Evolutionary conservation across 2,797 vertebrate genomes (phyloP).

Genomic region (Melanotaenia boesemani): DNA sequence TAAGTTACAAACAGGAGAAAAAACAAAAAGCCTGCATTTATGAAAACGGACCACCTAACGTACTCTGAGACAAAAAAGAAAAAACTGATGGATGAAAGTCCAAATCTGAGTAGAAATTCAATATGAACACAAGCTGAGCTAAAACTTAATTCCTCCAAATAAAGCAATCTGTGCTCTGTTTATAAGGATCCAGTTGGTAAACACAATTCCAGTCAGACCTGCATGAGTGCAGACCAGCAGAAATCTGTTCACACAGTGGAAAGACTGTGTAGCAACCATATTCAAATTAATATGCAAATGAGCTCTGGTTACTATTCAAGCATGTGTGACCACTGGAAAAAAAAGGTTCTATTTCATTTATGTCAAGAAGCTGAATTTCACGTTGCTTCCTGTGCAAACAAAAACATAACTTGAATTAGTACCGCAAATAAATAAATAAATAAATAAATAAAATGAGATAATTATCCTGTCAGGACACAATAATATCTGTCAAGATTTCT

Average conservation of each 20-base stretch:
- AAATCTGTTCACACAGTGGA: constrained; percentile 38
- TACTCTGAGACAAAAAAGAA: background rate
- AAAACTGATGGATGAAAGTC: background rate
- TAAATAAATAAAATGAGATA: background rate
- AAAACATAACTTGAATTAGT: constrained; percentile 9
- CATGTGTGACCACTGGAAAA: constrained; percentile 19
- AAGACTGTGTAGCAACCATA: constrained; percentile 37
- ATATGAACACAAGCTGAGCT: constrained; percentile 16
- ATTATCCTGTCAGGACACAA: background rate
- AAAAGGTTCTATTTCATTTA: constrained; percentile 25
- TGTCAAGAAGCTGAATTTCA: constrained; percentile 29
- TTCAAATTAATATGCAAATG: constrained; percentile 61
- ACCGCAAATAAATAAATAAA: constrained; percentile 4
- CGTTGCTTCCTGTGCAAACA: background rate
- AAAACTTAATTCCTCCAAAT: constrained; percentile 49
- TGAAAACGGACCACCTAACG: background rate
- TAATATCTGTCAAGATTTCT: too few species aligned
- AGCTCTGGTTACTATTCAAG: constrained; percentile 17
- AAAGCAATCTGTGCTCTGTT: constrained; percentile 57
- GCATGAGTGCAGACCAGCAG: constrained; percentile 30
- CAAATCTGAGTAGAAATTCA: constrained; percentile 28
- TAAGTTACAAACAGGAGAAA: constrained; percentile 1
- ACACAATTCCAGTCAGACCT: constrained; percentile 49
- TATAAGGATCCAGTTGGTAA: constrained; percentile 38
- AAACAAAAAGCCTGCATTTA: background rate